Evolutionary conservation across 1,140 invertebrate genomes (phyloP).

Genomic region (Zaprionus ghesquierei): DNA sequence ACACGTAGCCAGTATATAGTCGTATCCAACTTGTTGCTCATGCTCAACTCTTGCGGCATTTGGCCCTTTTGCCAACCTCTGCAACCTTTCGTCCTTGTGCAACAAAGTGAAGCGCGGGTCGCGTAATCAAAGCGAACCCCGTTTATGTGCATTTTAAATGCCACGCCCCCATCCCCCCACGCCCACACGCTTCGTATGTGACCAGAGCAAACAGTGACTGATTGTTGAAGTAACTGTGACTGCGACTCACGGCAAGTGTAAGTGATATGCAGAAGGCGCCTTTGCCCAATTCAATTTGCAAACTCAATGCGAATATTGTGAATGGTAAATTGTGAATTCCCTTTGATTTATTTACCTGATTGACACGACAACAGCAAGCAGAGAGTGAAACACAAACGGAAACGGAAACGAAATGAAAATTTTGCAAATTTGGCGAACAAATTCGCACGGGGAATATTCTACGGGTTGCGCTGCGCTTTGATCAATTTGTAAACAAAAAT

Average conservation of each 20-base stretch:
- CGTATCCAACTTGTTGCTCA: conserved; percentile 73
- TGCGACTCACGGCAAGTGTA: conserved; percentile 1
- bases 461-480: not conserved
- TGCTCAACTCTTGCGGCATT: conserved; percentile 24
- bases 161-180: conserved; percentile 9
- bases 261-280: not conserved
- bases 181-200: not conserved
- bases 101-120: conserved; percentile 45
- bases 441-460: not conserved
- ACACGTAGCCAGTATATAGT: conserved; percentile 1
- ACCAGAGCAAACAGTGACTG: not conserved
- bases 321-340: conserved; percentile 24
- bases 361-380: not conserved
- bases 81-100: conserved; percentile 59
- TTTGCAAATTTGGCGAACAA: not conserved
- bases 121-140: conserved; percentile 67
- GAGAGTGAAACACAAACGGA: not conserved
- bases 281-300: conserved; percentile 27
- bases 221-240: conserved; percentile 13
- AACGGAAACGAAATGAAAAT: not conserved
- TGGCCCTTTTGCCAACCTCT: conserved; percentile 19
- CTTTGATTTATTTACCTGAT: conserved; percentile 4
- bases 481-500: not conserved
- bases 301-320: not conserved
- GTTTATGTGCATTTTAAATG: conserved; percentile 69